Percentiles rank a stretch among this genome's conserved stretches.
These are phyloP conservation scores for Bombus vancouverensis DNA, from an alignment of 1,140 invertebrate species.

Conservation along the genomic window DNA sequence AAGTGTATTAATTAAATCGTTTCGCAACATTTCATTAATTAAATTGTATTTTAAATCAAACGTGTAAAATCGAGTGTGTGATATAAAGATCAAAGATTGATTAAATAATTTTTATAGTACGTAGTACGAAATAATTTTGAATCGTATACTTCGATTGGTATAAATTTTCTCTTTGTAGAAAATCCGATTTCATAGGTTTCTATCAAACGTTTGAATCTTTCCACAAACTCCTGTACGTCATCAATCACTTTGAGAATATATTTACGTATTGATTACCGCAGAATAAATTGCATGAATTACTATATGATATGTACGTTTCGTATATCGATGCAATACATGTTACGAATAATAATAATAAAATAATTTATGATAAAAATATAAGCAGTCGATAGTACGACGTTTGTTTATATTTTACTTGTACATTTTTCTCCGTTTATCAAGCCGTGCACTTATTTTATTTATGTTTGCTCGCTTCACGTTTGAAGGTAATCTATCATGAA, in stretches of 20 bases:
- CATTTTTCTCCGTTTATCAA: too few relatives aligned
- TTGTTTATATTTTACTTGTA: background rate
- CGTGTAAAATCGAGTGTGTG: too few relatives aligned
- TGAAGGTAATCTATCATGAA: background rate
- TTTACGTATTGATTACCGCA: background rate
- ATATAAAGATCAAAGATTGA: too few relatives aligned
- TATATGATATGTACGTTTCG: background rate
- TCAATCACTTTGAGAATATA: background rate
- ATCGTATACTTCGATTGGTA: too few relatives aligned
- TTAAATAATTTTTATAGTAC: too few relatives aligned
- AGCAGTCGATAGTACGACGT: background rate
- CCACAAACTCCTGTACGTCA: too few relatives aligned
- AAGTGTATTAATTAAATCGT: too few relatives aligned
- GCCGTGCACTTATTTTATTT: background rate
- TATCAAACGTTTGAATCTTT: too few relatives aligned
- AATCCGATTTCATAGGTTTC: too few relatives aligned
- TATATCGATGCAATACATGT: background rate
- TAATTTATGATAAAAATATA: background rate
- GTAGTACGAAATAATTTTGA: too few relatives aligned
- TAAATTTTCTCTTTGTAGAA: too few relatives aligned
- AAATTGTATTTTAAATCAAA: background rate
- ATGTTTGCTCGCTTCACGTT: background rate
- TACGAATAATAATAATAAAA: background rate
- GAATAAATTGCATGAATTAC: background rate
- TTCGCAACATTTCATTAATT: background rate